Conservation (phyloP, 2,797 vertebrate genomes). For the Enteromius afrohamiltoni region DNA sequence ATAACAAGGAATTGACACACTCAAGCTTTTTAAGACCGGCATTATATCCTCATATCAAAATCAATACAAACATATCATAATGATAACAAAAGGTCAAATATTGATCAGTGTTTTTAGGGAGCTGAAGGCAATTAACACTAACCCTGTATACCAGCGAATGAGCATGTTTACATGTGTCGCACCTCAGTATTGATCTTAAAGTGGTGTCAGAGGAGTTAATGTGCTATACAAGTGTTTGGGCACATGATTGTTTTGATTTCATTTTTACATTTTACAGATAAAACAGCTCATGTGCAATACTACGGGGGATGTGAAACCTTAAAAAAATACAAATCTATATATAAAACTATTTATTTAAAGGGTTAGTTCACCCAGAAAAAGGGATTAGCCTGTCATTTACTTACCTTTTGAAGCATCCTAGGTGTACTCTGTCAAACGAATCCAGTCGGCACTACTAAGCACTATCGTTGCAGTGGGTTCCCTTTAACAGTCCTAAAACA, state of each 20-base stretch:
- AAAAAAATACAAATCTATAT: not conserved
- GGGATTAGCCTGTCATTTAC: too few species aligned
- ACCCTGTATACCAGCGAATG: not conserved
- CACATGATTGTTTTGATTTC: not conserved
- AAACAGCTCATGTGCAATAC: not conserved
- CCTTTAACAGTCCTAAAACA: too few species aligned
- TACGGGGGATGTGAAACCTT: not conserved
- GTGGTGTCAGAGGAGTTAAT: not conserved
- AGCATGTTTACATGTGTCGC: constrained; percentile 11
- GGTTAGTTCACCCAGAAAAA: too few species aligned
- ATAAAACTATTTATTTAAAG: not conserved
- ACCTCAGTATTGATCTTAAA: constrained; percentile 4
- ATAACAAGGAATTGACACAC: constrained; percentile 23
- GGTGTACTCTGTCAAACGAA: too few species aligned
- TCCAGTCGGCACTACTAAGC: too few species aligned
- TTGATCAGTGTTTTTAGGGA: constrained; percentile 31
- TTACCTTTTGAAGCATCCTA: too few species aligned
- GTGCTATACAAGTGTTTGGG: not conserved
- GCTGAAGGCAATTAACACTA: not conserved
- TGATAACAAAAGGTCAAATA: constrained; percentile 43
- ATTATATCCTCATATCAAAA: constrained; percentile 11
- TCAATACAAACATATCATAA: constrained; percentile 42
- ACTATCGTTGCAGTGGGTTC: too few species aligned
- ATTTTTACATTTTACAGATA: too few species aligned
- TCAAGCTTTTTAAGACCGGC: constrained; percentile 1